Evolutionary conservation across 2,888 invertebrate genomes (phyloP).

Genomic region (Seira sanloemensis): DNA sequence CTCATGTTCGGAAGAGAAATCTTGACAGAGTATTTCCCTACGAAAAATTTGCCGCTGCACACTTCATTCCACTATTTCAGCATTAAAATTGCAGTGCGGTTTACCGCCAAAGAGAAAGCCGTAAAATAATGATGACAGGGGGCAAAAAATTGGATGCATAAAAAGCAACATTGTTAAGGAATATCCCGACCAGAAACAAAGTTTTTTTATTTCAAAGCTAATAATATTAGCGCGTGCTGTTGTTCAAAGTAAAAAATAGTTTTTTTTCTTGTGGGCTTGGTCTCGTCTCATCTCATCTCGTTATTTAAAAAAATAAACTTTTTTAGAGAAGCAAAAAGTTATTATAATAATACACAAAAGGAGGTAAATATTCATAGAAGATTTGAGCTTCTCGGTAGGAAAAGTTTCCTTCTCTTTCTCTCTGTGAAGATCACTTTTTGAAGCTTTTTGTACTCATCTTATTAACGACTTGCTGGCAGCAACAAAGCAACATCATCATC

Average conservation of each 20-base stretch:
- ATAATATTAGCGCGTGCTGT: neutral
- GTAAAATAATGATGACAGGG: neutral
- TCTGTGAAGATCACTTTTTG: conserved; percentile 37
- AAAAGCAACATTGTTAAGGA: neutral
- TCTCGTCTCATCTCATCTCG: neutral
- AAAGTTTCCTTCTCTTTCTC: conserved; percentile 7
- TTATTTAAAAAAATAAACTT: neutral
- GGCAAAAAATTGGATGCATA: neutral
- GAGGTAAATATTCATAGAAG: neutral
- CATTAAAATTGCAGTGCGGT: neutral
- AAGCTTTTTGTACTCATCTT: conserved; percentile 14
- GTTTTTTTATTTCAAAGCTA: neutral
- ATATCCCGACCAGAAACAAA: neutral
- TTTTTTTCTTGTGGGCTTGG: neutral
- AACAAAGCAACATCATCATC: conserved; percentile 21
- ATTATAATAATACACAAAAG: neutral
- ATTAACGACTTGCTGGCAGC: conserved; percentile 35
- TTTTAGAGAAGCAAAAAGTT: neutral
- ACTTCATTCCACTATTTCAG: neutral
- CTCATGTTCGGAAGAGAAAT: too few relatives aligned
- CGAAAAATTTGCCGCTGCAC: too few relatives aligned
- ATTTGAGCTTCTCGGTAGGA: neutral
- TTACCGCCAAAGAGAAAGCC: neutral
- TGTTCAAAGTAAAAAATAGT: neutral
- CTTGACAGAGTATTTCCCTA: too few relatives aligned